Conservation (phyloP, 1,140 invertebrate species). For the Sycobia sp. region DNA sequence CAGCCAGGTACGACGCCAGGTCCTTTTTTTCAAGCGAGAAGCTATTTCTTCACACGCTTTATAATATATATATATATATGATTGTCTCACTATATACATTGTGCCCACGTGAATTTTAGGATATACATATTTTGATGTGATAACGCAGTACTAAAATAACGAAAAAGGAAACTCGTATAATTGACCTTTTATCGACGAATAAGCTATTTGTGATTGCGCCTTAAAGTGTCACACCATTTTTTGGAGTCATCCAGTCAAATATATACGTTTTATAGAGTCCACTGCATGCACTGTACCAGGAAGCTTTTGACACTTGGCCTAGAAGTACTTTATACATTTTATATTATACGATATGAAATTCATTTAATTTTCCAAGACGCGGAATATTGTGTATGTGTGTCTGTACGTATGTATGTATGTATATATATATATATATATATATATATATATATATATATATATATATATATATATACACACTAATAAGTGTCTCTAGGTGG, state of each 20-base stretch:
- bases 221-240: too few relatives aligned
- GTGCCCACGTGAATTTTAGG: slow-evolving; percentile 1
- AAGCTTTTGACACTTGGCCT: slow-evolving; percentile 16
- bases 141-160: slow-evolving; percentile 17
- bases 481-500: too few relatives aligned
- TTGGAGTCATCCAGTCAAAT: neutral
- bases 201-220: too few relatives aligned
- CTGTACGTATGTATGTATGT: too few relatives aligned
- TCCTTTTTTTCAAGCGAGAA: slow-evolving; percentile 18
- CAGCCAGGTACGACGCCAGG: slow-evolving; percentile 67
- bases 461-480: too few relatives aligned
- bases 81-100: slow-evolving; percentile 11
- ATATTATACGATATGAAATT: slow-evolving; percentile 10
- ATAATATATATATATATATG: too few relatives aligned
- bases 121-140: neutral
- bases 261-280: slow-evolving; percentile 3
- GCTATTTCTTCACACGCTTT: slow-evolving; percentile 23
- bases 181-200: slow-evolving; percentile 12
- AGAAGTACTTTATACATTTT: slow-evolving; percentile 1
- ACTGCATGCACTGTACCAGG: slow-evolving; percentile 18
- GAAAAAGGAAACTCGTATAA: neutral
- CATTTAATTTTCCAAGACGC: slow-evolving; percentile 9
- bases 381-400: neutral
- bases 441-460: too few relatives aligned
- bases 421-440: too few relatives aligned